phyloP scores from a whole-genome alignment of 53 echinoderm and acorn worm genomes.

The Holothuria leucospilota region DNA sequence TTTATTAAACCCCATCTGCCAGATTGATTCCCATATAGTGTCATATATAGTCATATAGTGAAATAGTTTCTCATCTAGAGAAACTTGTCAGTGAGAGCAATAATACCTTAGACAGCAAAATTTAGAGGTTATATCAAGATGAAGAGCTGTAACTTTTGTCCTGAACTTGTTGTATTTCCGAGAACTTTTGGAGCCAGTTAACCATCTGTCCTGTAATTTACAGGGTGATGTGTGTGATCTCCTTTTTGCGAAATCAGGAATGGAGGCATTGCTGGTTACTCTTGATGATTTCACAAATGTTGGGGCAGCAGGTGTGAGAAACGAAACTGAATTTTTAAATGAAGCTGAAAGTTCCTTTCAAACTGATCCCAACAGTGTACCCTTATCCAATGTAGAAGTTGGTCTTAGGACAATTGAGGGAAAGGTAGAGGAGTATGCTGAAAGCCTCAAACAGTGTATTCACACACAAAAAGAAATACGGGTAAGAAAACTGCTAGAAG shows the following conservation, averaged over 20 bases:
- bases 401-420: conserved; percentile 22
- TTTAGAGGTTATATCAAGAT: conserved; percentile 54
- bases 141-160: conserved; percentile 59
- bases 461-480: too few species aligned
- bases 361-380: conserved; percentile 23
- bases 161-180: conserved; percentile 43
- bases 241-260: conserved; percentile 4
- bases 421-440: conserved; percentile 12
- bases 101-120: conserved; percentile 41
- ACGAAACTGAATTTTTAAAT: neutral
- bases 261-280: conserved; percentile 17
- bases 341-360: conserved; percentile 26
- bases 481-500: too few species aligned
- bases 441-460: conserved; percentile 24
- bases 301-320: conserved; percentile 25
- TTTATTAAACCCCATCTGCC: too few species aligned
- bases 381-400: conserved; percentile 6
- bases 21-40: too few species aligned
- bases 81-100: conserved; percentile 46
- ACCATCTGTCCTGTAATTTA: conserved; percentile 52
- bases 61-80: conserved; percentile 55
- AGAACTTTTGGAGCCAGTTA: conserved; percentile 58
- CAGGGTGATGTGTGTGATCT: conserved; percentile 44
- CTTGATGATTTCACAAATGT: neutral
- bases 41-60: too few species aligned